Conservation (phyloP, 1,140 invertebrate genomes). For the Archivesica marissinica region DNA sequence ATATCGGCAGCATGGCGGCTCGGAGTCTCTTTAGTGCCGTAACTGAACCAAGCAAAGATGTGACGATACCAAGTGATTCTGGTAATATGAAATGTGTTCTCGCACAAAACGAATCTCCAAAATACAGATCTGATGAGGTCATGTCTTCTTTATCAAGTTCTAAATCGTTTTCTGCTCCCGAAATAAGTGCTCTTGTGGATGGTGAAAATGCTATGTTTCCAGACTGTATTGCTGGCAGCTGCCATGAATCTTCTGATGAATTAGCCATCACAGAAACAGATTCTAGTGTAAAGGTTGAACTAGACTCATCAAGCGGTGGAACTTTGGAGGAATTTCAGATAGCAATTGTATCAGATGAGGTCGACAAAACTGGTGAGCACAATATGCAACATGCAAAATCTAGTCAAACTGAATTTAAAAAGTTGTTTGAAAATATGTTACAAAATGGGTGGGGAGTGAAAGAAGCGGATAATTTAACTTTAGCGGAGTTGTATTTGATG, state of each 20-base stretch:
- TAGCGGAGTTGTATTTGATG: slow-evolving; percentile 96
- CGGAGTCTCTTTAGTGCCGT: neutral
- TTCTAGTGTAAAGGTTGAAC: neutral
- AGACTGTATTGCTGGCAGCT: slow-evolving; percentile 62
- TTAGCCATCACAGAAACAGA: neutral
- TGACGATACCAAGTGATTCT: neutral
- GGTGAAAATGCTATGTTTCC: slow-evolving; percentile 79
- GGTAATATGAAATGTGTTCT: slow-evolving; percentile 5
- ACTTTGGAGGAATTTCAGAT: neutral
- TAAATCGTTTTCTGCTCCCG: slow-evolving; percentile 18
- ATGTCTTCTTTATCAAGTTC: neutral
- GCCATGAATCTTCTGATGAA: neutral
- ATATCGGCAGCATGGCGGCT: neutral
- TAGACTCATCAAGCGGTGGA: neutral
- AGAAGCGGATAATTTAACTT: slow-evolving; percentile 90
- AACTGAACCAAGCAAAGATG: neutral
- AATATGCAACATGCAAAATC: neutral
- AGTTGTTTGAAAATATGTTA: slow-evolving; percentile 80
- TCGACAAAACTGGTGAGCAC: neutral
- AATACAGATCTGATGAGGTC: neutral
- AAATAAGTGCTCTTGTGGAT: slow-evolving; percentile 65
- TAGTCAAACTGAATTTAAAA: slow-evolving; percentile 56
- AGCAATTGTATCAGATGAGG: neutral
- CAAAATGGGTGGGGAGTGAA: slow-evolving; percentile 91
- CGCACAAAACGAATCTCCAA: slow-evolving; percentile 15